A percentile compares a stretch with the other conserved stretches of the same genome.
Conservation (phyloP, 1,140 invertebrate species). For the Trigoniulus corallinus region DNA sequence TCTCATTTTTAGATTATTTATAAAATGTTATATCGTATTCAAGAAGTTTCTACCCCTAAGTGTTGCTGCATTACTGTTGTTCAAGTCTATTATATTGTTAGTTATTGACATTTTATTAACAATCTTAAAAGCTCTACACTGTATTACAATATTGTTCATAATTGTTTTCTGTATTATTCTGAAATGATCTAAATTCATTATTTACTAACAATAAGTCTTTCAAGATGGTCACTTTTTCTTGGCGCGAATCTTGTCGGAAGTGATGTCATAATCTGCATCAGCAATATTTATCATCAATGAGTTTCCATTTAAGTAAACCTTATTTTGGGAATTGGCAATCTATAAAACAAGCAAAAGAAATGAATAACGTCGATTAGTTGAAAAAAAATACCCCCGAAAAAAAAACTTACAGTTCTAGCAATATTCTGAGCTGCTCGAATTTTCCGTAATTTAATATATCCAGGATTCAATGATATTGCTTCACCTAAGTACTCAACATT, state of each 20-base stretch:
- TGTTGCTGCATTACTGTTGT: too few species aligned
- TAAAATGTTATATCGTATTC: too few species aligned
- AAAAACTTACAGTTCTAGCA: slow-evolving; percentile 66
- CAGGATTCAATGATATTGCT: slow-evolving; percentile 85
- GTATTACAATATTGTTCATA: too few species aligned
- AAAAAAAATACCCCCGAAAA: neutral
- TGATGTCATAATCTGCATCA: slow-evolving; percentile 70
- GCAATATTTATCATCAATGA: slow-evolving; percentile 94
- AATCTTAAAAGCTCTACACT: too few species aligned
- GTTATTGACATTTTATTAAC: too few species aligned
- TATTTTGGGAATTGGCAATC: slow-evolving; percentile 88
- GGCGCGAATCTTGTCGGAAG: slow-evolving; percentile 15
- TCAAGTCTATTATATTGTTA: too few species aligned
- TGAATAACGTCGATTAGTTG: neutral
- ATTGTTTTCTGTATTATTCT: too few species aligned
- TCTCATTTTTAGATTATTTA: too few species aligned
- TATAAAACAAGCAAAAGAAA: slow-evolving; percentile 26
- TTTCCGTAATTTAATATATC: slow-evolving; percentile 94
- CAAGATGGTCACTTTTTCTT: slow-evolving; percentile 16
- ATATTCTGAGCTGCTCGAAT: slow-evolving; percentile 94
- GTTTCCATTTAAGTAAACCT: slow-evolving; percentile 80
- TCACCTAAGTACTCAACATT: slow-evolving; percentile 71
- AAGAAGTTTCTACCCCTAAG: too few species aligned
- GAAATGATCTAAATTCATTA: too few species aligned
- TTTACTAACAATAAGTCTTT: too few species aligned